Conservation (phyloP, 2,888 invertebrate genomes). For the Ganaspis brasiliensis region DNA sequence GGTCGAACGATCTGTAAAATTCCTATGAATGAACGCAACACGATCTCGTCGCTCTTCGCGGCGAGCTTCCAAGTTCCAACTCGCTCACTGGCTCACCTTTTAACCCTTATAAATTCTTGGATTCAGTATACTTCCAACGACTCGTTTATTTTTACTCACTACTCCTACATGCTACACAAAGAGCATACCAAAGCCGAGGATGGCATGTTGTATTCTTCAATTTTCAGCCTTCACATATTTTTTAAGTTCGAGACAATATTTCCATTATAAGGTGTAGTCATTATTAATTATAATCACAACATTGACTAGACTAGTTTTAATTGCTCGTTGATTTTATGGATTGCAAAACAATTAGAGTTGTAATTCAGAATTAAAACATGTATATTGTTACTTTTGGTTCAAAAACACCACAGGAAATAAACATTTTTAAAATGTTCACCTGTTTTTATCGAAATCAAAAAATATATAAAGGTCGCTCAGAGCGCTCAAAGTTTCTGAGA, state of each 20-base stretch:
- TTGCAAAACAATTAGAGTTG: too few species aligned
- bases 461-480: too few species aligned
- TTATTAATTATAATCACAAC: neutral
- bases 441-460: too few species aligned
- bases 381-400: too few species aligned
- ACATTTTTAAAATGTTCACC: too few species aligned
- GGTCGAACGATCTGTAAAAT: constrained; percentile 42
- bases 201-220: constrained; percentile 9
- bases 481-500: too few species aligned
- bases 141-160: constrained; percentile 13
- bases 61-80: constrained; percentile 13
- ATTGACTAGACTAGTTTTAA: too few species aligned
- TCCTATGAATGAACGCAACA: constrained; percentile 42
- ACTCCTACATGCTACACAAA: constrained; percentile 34
- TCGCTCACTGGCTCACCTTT: neutral
- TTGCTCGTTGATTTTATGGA: too few species aligned
- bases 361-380: too few species aligned
- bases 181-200: constrained; percentile 33
- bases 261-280: neutral
- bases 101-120: constrained; percentile 41
- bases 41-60: constrained; percentile 9
- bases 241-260: neutral
- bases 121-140: constrained; percentile 12
- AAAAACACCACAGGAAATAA: too few species aligned
- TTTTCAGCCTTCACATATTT: neutral